Evolutionary conservation across 2,888 invertebrate genomes (phyloP), one percentile per base, ranked within the genome.

Genomic region (Tiliacea citrago): DNA sequence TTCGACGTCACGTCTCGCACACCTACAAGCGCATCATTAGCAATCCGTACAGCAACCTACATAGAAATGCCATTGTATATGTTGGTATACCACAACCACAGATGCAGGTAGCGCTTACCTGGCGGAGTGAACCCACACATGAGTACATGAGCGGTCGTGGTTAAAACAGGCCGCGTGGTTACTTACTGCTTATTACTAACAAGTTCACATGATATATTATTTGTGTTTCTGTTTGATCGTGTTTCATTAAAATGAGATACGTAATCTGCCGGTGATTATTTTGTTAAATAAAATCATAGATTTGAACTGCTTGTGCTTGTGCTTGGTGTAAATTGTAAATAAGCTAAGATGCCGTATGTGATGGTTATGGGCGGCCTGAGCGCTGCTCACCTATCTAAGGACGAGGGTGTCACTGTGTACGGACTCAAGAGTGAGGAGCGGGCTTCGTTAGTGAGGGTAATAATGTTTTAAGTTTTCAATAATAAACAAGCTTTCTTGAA

Each of bases 341-440:
- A 73, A 81, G 66, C 29, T 81, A 94, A 86, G 66, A 96, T 96
- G 96, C 96, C 96, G 82, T 96, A 96, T 88, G 93, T 96, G 71
- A 96, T 96, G 95, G 95, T 96, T 77, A 96, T 96, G 94, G 96
- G 96, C 65, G 94, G 94, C 89, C 92, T 96, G 39, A 95, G 94
- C 81, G 93, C 95, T 75, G 93, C 91, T 75, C 95, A 96, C 88
- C 92, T 96, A 7, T 95, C 95, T 9, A 96, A 95, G 87, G 96
- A 95, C 86, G 96, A 96, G 82, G 95, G 96, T 65, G 95, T 95
- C 29, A 94, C 96, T 47, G 96, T 96, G 65, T 96, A 95, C 83
- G 96, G 96, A 77, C 92, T 96, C 69, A 96, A 96, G 85, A 95
- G 95, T 79, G 96, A 96, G 61, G 96, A 96, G 91, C 92, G 96